Base-by-base conservation (phyloP, 2,888 invertebrate genomes). In the Eurois occulta region DNA sequence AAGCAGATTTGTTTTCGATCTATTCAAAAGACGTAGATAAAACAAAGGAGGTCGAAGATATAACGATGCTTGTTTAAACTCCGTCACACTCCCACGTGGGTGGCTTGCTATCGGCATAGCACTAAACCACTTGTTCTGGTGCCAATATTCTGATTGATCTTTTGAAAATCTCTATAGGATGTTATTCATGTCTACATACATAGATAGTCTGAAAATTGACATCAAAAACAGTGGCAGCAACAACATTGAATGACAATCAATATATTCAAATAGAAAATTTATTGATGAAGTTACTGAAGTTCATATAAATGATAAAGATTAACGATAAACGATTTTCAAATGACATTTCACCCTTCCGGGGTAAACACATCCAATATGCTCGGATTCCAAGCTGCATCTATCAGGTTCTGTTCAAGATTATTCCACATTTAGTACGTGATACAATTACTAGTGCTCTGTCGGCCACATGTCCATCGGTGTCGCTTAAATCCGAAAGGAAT, bases 341-440 rank as follows among this genome's bases (percentile, higher is more conserved):
- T 71, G 75, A 85, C 62, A 80, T 80, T 82, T 84, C 28, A 81
- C 41, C 81, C 68, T 86, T 83, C 76, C 86, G 73, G 73, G 73
- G 35, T 71, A 32, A 76, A 11, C 21, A 65, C 6, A 72, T 65
- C 38, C 60, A 76, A 66, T 71, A 73, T 78, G 21, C 35, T 73
- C 65, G 41, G 75, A 79, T 73, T 64, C 73, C 52, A 46, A 72
- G 72, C 60, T 80, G 65, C 38, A 77, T 41, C 41, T 60, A 89
- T 87, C 72, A 84, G 76, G 84, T 85, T 89, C 90, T 87, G 85
- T 86, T 55, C 38, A 86, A 86, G 89, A 90, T 90, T 88, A 86
- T 86, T 81, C 65, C 41, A 90, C 87, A 88, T 88, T 88, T 83
- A 84, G 81, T 90, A 92, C 92, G 92, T 92, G 92, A 91, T 89